Base-by-base conservation (phyloP, 2,113 vertebrate genomes). In the Cinclus mexicanus region DNA sequence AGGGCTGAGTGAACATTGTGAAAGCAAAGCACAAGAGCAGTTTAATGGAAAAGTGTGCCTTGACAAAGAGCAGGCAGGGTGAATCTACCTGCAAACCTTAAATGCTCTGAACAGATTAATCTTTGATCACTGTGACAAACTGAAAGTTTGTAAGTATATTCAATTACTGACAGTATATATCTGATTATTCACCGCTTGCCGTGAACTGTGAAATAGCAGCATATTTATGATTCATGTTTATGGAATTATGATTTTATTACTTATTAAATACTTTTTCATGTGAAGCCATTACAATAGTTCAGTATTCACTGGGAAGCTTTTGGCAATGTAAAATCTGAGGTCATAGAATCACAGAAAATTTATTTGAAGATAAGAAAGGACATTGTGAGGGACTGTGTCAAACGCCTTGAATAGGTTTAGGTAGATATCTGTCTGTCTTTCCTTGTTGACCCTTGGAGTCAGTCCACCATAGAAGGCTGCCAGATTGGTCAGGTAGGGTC, bases 121-220 rank as follows among this genome's bases (percentile, higher is more conserved):
- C 46, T 90, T 83, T 89, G 74, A 79, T 89, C 52, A 44, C 20
- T 49, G 50, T 81, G 42, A 14, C 68, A 87, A 70, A 84, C 52
- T 29, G 56, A 56, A 84, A 78, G n/a, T 87, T 91, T 91, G 47
- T 71, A 68, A 92, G 57, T 92, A 21, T 41, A 63, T 89, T 71
- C 28, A 64, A 15, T 94, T 75, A 37, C 44, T 93, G 64, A 70
- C 50, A 63, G 19, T 56, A 91, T 83, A 44, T 53, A 78, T 71
- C 31, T 60, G 75, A 67, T 81, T 90, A 71, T 87, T 83, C 53
- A 82, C 11, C 44, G 57, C 18, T 61, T 67, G 12, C 33, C 87
- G 59, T 56, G 64, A 80, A 70, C 39, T 81, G 44, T 52, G 56
- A 89, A 74, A 55, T 29, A 60, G 52, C 23, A 74, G 23, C 11